A percentile compares a stretch with the other conserved stretches of the same genome.
These are phyloP conservation scores for Chelmon rostratus DNA, from an alignment of 2,797 vertebrate species.

Conservation along the genomic window DNA sequence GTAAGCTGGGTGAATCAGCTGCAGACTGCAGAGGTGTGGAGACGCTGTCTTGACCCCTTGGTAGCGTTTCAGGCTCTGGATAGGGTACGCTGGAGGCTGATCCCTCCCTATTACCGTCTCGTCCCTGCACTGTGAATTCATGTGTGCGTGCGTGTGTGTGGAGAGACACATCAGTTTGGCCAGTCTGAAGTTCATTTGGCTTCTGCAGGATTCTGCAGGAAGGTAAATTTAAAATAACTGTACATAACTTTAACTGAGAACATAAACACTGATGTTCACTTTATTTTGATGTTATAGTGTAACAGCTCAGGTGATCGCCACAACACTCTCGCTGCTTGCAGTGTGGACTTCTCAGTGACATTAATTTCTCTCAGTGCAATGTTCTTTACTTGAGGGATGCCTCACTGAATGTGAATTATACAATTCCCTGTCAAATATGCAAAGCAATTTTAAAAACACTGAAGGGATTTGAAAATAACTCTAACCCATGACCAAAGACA, in stretches of 20 bases:
- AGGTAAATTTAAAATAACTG: not conserved
- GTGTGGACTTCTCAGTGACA: not conserved
- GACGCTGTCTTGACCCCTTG: slow-evolving; percentile 27
- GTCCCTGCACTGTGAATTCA: slow-evolving; percentile 67
- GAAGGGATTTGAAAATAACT: not conserved
- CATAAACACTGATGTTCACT: not conserved
- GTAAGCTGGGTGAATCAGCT: slow-evolving; percentile 43
- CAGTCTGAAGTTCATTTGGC: slow-evolving; percentile 23
- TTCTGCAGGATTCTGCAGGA: slow-evolving; percentile 17
- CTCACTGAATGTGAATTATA: not conserved
- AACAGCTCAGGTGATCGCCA: not conserved
- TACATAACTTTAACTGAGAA: not conserved
- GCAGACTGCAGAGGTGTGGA: slow-evolving; percentile 51
- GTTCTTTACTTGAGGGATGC: not conserved
- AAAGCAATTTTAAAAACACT: not conserved
- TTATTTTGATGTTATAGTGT: not conserved
- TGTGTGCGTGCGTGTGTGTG: slow-evolving; percentile 28
- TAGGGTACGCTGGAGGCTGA: slow-evolving; percentile 45
- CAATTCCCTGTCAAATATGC: not conserved
- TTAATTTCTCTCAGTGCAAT: not conserved
- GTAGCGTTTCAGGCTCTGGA: slow-evolving; percentile 41
- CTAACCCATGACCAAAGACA: not conserved
- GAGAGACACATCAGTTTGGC: slow-evolving; percentile 75
- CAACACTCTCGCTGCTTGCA: not conserved
- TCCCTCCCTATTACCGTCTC: slow-evolving; percentile 39